Conservation (phyloP, 2,113 vertebrate species). For the Aythya baeri region DNA sequence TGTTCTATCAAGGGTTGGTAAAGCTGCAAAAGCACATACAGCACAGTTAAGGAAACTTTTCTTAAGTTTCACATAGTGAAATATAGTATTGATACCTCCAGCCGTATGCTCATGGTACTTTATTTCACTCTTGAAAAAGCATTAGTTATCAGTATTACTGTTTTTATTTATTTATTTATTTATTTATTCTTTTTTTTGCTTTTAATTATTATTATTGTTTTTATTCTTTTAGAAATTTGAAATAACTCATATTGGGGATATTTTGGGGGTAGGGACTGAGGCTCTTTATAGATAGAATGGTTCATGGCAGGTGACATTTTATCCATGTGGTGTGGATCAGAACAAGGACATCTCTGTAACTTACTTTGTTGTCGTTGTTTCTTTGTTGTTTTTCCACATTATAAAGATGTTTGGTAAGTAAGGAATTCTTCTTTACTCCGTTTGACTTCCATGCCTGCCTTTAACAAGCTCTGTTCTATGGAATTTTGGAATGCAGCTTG, state of each 20-base stretch:
- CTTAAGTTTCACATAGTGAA: background rate
- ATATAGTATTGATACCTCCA: background rate
- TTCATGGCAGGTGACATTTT: background rate
- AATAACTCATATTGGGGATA: background rate
- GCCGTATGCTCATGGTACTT: background rate
- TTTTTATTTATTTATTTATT: no score
- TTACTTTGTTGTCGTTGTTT: background rate
- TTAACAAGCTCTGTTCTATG: background rate
- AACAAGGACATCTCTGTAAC: background rate
- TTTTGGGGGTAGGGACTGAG: background rate
- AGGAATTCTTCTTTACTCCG: background rate
- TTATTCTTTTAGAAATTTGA: background rate
- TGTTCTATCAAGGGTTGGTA: background rate
- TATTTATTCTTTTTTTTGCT: no score
- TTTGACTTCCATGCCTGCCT: background rate
- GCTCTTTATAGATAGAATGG: background rate
- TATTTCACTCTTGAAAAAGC: background rate
- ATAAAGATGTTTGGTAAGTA: rapidly evolving
- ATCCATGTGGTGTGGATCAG: background rate
- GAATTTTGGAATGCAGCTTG: background rate
- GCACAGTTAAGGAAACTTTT: background rate
- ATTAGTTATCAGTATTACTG: background rate
- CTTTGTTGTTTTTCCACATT: rapidly evolving
- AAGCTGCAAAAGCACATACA: rapidly evolving
- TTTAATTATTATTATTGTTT: background rate